Percentiles rank a stretch among this genome's conserved stretches.
Conservation (phyloP, 2,797 vertebrate species). For the Bryconaethiops microstoma region DNA sequence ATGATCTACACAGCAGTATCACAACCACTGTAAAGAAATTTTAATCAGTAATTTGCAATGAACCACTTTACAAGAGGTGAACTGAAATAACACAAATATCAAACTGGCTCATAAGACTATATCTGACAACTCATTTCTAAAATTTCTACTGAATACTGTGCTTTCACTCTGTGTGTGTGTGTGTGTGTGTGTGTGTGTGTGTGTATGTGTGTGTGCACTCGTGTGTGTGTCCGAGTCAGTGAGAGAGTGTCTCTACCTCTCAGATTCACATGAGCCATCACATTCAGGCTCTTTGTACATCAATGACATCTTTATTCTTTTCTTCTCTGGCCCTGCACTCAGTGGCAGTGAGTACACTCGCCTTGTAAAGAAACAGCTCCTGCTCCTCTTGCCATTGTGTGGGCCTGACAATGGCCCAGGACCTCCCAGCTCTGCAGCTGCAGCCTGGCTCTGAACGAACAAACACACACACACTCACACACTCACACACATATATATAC, state of each 20-base stretch:
- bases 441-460: constrained; percentile 75
- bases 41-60: no score
- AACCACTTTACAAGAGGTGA: not conserved
- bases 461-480: constrained; percentile 32
- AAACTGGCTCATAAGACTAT: not conserved
- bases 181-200: constrained; percentile 23
- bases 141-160: not conserved
- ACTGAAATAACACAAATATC: no score
- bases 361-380: constrained; percentile 80
- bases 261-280: constrained; percentile 67
- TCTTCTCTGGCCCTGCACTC: constrained; percentile 68
- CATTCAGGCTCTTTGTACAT: constrained; percentile 73
- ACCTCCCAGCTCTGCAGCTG: constrained; percentile 93
- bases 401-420: constrained; percentile 81
- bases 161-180: constrained; percentile 25
- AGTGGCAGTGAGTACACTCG: constrained; percentile 76
- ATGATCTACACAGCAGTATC: no score
- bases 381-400: constrained; percentile 79
- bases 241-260: constrained; percentile 59
- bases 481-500: constrained; percentile 21
- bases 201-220: constrained; percentile 40
- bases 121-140: no score
- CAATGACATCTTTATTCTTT: constrained; percentile 77
- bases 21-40: not conserved
- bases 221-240: constrained; percentile 46